Conservation (phyloP, 2,797 vertebrate genomes). For the Anableps anableps region DNA sequence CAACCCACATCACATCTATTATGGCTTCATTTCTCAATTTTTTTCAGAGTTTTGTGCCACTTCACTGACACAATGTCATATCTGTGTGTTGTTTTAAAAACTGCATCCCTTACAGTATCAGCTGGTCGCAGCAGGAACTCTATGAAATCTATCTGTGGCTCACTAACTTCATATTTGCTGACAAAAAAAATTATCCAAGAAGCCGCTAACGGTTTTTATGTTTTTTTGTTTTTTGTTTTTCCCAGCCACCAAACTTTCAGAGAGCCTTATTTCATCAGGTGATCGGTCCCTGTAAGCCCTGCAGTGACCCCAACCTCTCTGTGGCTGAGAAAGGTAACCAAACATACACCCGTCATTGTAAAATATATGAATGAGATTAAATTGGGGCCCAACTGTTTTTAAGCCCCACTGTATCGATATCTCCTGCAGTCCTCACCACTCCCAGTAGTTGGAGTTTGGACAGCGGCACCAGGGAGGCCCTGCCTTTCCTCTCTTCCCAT, state of each 20-base stretch:
- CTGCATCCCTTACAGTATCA: too few species aligned
- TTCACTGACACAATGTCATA: neutral
- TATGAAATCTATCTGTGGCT: too few species aligned
- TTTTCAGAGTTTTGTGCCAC: neutral
- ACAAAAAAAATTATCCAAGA: neutral
- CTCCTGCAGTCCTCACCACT: conserved; percentile 86
- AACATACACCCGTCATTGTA: neutral
- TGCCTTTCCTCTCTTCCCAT: conserved; percentile 88
- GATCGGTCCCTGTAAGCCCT: conserved; percentile 93
- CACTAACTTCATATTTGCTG: too few species aligned
- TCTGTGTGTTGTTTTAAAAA: neutral
- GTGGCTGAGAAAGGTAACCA: conserved; percentile 95
- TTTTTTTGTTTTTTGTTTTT: neutral
- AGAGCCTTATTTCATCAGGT: conserved; percentile 95
- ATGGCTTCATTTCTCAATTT: neutral
- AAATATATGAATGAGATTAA: neutral
- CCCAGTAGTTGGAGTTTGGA: conserved; percentile 98
- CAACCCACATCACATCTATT: neutral
- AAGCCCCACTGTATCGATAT: too few species aligned
- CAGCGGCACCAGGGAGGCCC: conserved; percentile 89
- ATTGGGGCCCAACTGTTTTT: neutral
- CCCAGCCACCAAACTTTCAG: conserved; percentile 90
- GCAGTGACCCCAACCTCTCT: conserved; percentile 97
- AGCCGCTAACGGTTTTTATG: neutral
- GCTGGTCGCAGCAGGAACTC: too few species aligned